Evolutionary conservation across 2,113 vertebrate species (phyloP).

Genomic region (Chiloscyllium plagiosum): DNA sequence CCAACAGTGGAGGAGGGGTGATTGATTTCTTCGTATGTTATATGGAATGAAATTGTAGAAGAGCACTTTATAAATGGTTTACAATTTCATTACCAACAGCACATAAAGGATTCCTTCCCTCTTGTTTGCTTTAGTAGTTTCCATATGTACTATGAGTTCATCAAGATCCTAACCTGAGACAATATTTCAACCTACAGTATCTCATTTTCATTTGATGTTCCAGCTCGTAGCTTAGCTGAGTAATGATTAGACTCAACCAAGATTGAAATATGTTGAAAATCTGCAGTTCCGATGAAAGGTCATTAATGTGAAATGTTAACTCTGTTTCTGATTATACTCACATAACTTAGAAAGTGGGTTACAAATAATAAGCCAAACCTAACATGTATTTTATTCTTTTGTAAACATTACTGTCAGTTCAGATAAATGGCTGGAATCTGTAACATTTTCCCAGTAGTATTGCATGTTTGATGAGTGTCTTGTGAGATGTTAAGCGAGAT

Average conservation of each 20-base stretch:
- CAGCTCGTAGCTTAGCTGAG: background rate
- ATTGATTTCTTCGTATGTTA: background rate
- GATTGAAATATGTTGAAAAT: no score
- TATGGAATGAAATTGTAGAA: background rate
- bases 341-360: background rate
- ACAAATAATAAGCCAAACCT: background rate
- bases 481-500: background rate
- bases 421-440: slow-evolving; percentile 4
- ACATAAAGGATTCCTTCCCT: background rate
- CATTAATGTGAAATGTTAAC: no score
- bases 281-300: no score
- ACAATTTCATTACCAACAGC: background rate
- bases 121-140: background rate
- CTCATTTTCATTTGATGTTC: background rate
- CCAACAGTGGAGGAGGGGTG: background rate
- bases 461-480: background rate
- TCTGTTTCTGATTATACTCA: background rate
- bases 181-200: background rate
- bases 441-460: background rate
- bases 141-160: background rate
- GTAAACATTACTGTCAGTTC: background rate
- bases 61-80: background rate
- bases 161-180: background rate
- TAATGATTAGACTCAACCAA: background rate
- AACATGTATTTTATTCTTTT: background rate